phyloP scores from a whole-genome alignment of 2,888 invertebrate species.

The Cabera pusaria region DNA sequence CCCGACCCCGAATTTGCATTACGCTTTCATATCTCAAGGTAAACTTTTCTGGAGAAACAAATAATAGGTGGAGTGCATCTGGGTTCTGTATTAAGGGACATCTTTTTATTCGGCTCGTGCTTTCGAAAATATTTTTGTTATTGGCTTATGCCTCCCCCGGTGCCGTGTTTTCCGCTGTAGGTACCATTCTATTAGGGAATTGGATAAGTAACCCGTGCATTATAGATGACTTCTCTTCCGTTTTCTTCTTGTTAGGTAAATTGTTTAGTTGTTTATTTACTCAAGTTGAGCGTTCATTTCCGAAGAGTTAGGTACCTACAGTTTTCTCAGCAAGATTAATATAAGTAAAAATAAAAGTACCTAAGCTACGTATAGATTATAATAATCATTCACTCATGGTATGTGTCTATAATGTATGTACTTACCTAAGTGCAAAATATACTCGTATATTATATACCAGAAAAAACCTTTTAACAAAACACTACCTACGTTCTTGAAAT shows the following conservation, averaged over 20 bases:
- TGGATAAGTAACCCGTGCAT: conserved; percentile 58
- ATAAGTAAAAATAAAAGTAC: too few species aligned
- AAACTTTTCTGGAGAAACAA: conserved; percentile 68
- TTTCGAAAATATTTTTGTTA: conserved; percentile 81
- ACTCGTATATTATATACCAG: too few species aligned
- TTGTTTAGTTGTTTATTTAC: conserved; percentile 37
- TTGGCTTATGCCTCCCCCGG: conserved; percentile 58
- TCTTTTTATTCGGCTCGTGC: conserved; percentile 75
- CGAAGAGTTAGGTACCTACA: neutral
- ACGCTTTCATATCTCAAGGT: conserved; percentile 65
- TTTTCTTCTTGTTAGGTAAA: conserved; percentile 33
- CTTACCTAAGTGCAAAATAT: too few species aligned
- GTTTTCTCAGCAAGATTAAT: too few species aligned
- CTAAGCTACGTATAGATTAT: too few species aligned
- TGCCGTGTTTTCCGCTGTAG: conserved; percentile 49
- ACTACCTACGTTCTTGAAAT: too few species aligned
- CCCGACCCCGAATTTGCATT: conserved; percentile 69
- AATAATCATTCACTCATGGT: too few species aligned
- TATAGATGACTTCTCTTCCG: conserved; percentile 49
- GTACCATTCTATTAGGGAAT: conserved; percentile 53
- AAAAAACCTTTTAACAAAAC: too few species aligned
- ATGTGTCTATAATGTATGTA: too few species aligned
- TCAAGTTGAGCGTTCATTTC: neutral
- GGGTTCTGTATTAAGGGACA: conserved; percentile 78
- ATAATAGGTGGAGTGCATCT: conserved; percentile 78